A percentile compares a stretch with the other conserved stretches of the same genome.
Conservation (phyloP, 1,140 invertebrate genomes). For the Thaumatotibia leucotreta region DNA sequence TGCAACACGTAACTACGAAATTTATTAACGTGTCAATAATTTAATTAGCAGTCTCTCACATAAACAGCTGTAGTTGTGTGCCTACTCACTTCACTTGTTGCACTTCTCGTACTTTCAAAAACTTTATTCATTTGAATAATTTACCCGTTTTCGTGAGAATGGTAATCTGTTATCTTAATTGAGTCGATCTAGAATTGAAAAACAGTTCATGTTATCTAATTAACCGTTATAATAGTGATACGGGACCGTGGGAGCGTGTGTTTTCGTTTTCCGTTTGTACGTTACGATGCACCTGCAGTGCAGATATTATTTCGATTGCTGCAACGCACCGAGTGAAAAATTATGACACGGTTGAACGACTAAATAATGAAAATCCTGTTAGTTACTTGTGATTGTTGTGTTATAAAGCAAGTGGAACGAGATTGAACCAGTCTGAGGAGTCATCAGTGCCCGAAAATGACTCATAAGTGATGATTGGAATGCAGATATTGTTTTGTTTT, state of each 20-base stretch:
- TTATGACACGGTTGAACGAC: constrained; percentile 40
- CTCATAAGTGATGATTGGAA: constrained; percentile 58
- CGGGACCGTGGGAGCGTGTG: constrained; percentile 45
- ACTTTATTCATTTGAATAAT: constrained; percentile 33
- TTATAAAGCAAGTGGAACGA: constrained; percentile 38
- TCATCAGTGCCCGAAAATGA: constrained; percentile 62
- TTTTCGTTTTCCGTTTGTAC: constrained; percentile 44
- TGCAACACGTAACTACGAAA: neutral
- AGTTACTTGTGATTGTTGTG: constrained; percentile 32
- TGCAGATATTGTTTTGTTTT: constrained; percentile 69
- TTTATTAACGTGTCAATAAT: constrained; percentile 22
- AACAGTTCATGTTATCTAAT: constrained; percentile 38
- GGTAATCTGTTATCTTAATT: constrained; percentile 56
- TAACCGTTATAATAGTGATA: constrained; percentile 54
- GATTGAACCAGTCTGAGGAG: constrained; percentile 41
- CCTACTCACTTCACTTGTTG: constrained; percentile 58
- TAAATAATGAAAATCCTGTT: constrained; percentile 48
- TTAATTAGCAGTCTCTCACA: constrained; percentile 29
- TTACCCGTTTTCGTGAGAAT: constrained; percentile 65
- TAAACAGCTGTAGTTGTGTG: constrained; percentile 45
- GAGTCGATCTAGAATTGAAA: constrained; percentile 33
- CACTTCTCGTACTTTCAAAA: constrained; percentile 64
- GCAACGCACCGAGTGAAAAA: constrained; percentile 25
- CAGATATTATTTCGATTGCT: constrained; percentile 40
- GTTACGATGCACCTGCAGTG: constrained; percentile 68